phyloP scores from a whole-genome alignment of 2,797 vertebrate genomes.

The Lacerta bilineata region DNA sequence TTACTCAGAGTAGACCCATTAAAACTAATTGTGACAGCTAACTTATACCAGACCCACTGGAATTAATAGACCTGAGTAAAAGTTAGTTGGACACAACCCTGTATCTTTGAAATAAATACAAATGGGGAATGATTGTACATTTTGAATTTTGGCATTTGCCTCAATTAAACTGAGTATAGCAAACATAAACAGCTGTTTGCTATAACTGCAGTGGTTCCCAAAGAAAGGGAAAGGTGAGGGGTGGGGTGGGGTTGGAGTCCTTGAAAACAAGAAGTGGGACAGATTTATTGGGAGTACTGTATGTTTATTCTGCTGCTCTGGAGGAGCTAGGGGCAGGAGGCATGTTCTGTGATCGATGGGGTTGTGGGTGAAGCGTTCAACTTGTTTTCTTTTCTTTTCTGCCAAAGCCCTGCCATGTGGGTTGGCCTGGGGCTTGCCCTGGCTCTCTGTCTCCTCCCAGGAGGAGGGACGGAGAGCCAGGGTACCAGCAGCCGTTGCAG shows the following conservation, averaged over 20 bases:
- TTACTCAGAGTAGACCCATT: no score
- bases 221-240: not conserved
- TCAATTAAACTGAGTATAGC: not conserved
- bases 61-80: no score
- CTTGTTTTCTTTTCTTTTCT: constrained; percentile 70
- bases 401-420: constrained; percentile 86
- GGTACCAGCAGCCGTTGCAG: constrained; percentile 82
- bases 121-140: not conserved
- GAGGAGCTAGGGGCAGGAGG: no score
- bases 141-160: not conserved
- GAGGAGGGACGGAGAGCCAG: constrained; percentile 86
- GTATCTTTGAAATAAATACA: not conserved
- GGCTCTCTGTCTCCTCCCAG: constrained; percentile 91
- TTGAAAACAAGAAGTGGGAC: not conserved
- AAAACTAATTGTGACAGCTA: no score
- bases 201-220: not conserved
- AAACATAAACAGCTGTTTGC: not conserved
- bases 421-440: constrained; percentile 86
- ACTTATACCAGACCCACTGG: no score
- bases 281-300: not conserved
- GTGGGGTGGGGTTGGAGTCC: not conserved
- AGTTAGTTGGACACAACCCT: no score
- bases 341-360: not conserved
- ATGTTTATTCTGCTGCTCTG: not conserved
- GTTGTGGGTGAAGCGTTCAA: not conserved